Conservation (phyloP, 2,797 vertebrate species). For the Mormyrus proboscirostris region DNA sequence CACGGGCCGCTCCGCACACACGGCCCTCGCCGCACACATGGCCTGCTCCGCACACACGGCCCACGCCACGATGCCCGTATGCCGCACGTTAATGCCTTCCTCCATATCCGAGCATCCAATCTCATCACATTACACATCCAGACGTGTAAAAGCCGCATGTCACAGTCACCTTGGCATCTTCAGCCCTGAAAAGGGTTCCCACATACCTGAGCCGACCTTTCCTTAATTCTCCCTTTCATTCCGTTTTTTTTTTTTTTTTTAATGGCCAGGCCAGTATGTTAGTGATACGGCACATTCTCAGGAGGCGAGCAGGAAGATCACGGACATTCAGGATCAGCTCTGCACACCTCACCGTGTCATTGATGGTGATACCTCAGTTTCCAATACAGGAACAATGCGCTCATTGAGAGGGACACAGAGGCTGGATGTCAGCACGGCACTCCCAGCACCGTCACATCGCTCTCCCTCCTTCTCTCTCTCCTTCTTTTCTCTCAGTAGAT, state of each 20-base stretch:
- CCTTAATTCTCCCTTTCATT: not conserved
- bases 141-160: constrained; percentile 6
- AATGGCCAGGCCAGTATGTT: not conserved
- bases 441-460: constrained; percentile 11
- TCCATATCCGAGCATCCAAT: constrained; percentile 35
- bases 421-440: constrained; percentile 10
- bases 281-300: not conserved
- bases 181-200: not conserved
- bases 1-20: no score
- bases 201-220: not conserved
- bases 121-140: constrained; percentile 40
- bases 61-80: constrained; percentile 13
- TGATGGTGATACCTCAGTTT: not conserved
- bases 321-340: not conserved
- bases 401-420: constrained; percentile 25
- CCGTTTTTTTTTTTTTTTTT: not conserved
- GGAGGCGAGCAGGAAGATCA: not conserved
- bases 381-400: constrained; percentile 12
- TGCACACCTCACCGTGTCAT: not conserved
- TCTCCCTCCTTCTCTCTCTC: constrained; percentile 1
- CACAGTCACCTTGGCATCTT: constrained; percentile 15
- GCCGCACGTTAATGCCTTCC: constrained; percentile 33
- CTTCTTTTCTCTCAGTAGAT: not conserved
- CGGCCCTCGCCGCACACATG: no score
- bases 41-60: not conserved